Conservation (phyloP, 2,113 vertebrate species). For the Eidolon helvum region DNA sequence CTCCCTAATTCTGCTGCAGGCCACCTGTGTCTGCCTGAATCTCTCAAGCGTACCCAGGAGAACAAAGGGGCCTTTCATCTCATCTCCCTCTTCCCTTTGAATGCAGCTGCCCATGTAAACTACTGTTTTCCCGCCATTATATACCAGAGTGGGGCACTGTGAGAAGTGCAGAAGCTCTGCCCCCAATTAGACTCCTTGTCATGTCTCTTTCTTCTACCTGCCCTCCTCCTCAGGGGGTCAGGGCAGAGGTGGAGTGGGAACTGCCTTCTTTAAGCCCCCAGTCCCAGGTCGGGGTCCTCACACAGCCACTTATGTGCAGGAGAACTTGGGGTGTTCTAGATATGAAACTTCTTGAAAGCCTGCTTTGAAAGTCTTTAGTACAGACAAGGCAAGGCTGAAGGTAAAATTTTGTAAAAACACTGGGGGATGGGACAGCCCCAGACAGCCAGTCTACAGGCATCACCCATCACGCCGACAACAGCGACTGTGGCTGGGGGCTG, state of each 20-base stretch:
- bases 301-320: background rate
- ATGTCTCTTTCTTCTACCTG: background rate
- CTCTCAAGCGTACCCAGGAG: background rate
- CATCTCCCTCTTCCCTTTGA: background rate
- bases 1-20: background rate
- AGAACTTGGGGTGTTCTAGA: background rate
- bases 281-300: background rate
- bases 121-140: background rate
- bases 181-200: fast-evolving
- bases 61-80: background rate
- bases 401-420: background rate
- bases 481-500: too few species aligned
- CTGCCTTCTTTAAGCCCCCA: background rate
- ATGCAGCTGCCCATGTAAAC: fast-evolving
- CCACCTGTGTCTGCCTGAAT: background rate
- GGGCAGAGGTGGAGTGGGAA: background rate
- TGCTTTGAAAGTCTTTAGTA: background rate
- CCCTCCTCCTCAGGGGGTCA: background rate
- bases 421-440: background rate
- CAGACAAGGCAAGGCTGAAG: background rate
- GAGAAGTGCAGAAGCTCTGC: background rate
- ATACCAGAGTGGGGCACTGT: fast-evolving
- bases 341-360: background rate
- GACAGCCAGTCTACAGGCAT: background rate
- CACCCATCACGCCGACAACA: too few species aligned